phyloP scores from a whole-genome alignment of 2,797 vertebrate species.

The Pelochelys cantorii region DNA sequence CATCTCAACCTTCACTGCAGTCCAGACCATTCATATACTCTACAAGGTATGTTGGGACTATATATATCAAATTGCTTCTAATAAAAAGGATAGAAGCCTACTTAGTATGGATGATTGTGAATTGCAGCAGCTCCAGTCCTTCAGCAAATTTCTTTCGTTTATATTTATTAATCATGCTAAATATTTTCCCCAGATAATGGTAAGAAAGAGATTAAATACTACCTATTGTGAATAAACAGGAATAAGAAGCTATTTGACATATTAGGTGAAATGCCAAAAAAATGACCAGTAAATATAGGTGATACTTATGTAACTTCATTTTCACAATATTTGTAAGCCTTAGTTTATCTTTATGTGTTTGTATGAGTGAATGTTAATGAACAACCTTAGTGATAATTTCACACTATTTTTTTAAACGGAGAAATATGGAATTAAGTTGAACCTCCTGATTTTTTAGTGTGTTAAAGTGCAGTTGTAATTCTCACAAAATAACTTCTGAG shows the following conservation, averaged over 20 bases:
- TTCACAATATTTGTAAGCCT: neutral
- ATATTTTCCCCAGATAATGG: neutral
- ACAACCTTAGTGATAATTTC: conserved; percentile 13
- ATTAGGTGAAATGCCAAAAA: neutral
- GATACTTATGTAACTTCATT: conserved; percentile 1
- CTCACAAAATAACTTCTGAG: conserved; percentile 12
- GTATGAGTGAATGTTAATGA: neutral
- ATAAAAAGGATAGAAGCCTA: neutral
- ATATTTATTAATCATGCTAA: conserved; percentile 24
- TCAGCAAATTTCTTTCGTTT: neutral
- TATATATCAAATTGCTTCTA: neutral
- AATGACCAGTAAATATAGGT: conserved; percentile 33
- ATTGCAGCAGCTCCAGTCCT: conserved; percentile 7
- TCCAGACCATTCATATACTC: neutral
- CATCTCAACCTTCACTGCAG: neutral
- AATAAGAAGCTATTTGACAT: conserved; percentile 9
- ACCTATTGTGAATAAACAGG: conserved; percentile 22
- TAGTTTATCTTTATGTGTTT: neutral
- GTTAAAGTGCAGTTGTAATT: conserved; percentile 23
- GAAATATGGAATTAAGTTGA: conserved; percentile 15
- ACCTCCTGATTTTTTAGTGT: conserved; percentile 13
- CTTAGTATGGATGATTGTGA: neutral
- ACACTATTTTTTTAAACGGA: no score
- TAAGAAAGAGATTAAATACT: conserved; percentile 40
- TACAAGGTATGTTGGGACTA: neutral